Percentiles rank a stretch among this genome's conserved stretches.
phyloP scores from a whole-genome alignment of 2,113 vertebrate species.

The Erythrocebus patas region DNA sequence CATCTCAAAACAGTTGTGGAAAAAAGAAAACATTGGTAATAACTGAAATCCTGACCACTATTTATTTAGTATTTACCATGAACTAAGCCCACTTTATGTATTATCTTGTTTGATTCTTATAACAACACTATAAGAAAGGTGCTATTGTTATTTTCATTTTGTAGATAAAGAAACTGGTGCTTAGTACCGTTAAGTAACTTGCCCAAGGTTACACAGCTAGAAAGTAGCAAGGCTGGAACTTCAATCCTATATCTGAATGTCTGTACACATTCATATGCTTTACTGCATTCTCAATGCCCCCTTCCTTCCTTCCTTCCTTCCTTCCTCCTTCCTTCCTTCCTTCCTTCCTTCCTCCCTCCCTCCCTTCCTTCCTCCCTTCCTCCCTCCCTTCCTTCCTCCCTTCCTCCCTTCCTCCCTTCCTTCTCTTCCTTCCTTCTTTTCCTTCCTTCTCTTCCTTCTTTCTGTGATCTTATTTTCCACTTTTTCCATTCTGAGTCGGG shows the following conservation, averaged over 20 bases:
- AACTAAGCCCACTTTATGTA: not conserved
- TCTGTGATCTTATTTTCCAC: not conserved
- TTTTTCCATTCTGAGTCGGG: not conserved
- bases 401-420: too few relatives aligned
- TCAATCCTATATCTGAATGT: not conserved
- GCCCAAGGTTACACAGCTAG: not conserved
- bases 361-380: too few relatives aligned
- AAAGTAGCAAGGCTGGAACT: not conserved
- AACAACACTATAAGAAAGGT: not conserved
- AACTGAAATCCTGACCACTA: not conserved
- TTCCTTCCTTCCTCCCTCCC: not conserved
- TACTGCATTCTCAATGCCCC: not conserved
- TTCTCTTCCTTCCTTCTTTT: not conserved
- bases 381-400: fast-evolving
- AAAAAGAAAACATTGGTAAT: not conserved
- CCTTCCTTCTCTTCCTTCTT: not conserved
- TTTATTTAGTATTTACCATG: not conserved
- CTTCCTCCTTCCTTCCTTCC: too few relatives aligned
- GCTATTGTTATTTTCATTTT: not conserved
- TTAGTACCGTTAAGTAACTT: not conserved
- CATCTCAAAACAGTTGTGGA: not conserved
- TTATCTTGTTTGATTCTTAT: not conserved
- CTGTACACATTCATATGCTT: not conserved
- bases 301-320: too few relatives aligned
- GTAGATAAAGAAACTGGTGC: not conserved